Conservation (phyloP, 2,797 vertebrate species). For the Amblyraja radiata region DNA sequence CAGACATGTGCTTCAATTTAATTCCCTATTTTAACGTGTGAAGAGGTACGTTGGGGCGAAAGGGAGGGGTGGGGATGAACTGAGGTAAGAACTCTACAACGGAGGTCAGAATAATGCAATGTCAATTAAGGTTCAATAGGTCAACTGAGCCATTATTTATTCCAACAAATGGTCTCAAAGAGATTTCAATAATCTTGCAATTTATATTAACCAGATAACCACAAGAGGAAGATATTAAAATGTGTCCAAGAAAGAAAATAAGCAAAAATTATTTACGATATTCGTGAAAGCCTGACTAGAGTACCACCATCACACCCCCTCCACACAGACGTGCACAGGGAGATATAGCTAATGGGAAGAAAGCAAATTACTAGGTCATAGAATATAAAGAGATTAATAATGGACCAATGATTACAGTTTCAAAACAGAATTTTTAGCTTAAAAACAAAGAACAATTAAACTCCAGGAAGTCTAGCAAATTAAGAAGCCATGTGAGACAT, state of each 20-base stretch:
- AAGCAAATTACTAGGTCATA: too few species aligned
- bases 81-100: background rate
- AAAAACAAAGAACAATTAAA: background rate
- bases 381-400: background rate
- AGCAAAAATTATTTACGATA: too few species aligned
- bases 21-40: background rate
- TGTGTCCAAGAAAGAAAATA: too few species aligned
- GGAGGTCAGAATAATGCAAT: background rate
- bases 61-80: background rate
- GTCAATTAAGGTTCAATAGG: background rate
- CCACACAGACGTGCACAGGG: too few species aligned
- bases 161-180: background rate
- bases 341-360: too few species aligned
- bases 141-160: background rate
- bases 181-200: background rate
- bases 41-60: too few species aligned
- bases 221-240: too few species aligned
- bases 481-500: background rate
- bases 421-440: background rate
- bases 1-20: background rate
- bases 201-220: background rate
- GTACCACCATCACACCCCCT: too few species aligned
- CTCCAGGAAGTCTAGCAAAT: background rate
- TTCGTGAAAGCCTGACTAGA: too few species aligned
- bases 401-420: background rate